Evolutionary conservation across 53 echinoderm and acorn worm species (phyloP), one percentile per base, ranked within the genome.

Genomic region (Antedon mediterranea): DNA sequence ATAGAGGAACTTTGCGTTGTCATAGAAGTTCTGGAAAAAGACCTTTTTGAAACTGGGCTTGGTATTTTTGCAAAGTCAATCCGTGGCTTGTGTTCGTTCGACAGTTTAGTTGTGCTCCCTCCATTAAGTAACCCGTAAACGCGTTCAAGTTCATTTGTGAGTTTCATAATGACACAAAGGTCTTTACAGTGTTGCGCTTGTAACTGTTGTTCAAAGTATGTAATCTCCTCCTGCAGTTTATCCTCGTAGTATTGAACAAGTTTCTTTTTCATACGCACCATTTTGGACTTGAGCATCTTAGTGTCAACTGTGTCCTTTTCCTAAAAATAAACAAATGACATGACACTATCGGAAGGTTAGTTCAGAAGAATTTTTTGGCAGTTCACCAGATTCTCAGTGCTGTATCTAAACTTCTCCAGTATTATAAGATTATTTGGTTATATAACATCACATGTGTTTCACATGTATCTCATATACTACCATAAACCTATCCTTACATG

Each of bases 181-280:
- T 93, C 87, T 34, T 79, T 82, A 29, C 85, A 85, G 79, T 84
- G 87, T 30, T 89, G 85, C 31, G 89, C 89, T 42, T 93, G 87
- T 27, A 93, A 81, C 72, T 93, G 93, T 72, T 93, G 79, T 74
- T 93, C 89, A 34, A 93, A 93, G 82, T 93, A 93, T 30, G 74
- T 78, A 31, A 93, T 87, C 34, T 93, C 93, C 71, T 93, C 80
- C 28, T 85, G 82, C 15, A 93, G 83, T 18, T 87, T 90, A 28
- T 87, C 89, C 28, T 89, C 89, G 32, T 89, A 93, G 76, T 85
- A 89, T 20, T 80, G 80, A 0, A 85, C 85, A 23, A 93, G 87
- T 71, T 89, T 93, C 43, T 87, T 87, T 31, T 87, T 89, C 3
- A 85, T 81, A 34, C 79, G 80, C 43, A 73, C 78, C 41, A 93